Evolutionary conservation across 37 sponge, comb jelly and placozoan species (phyloP), one percentile per base, ranked within the genome.

Genomic region (Crambe crambe): DNA sequence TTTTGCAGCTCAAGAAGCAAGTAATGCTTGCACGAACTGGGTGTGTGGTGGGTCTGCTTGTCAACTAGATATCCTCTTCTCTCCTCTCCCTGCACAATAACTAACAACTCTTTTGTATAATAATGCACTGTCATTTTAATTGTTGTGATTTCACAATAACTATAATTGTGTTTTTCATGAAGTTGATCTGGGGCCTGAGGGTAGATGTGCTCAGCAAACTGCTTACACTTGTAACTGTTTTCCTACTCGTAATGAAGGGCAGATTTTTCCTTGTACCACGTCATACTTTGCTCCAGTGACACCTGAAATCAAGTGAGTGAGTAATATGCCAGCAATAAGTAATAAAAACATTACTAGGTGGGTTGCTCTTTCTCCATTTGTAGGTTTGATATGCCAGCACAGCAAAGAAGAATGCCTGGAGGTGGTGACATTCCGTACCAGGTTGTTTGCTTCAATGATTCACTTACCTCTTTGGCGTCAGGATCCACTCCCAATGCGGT

Each of bases 341-440:
- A 12, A 6, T 47, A 15, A 47, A 47, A 47, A 12, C 10, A 47
- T 47, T 27, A 74, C 85, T 47, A 56, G 83, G 79, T 2, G 79
- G 54, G 72, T 82, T 85, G 68, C 59, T 83, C 23, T 72, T 65
- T 8, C 79, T 22, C 63, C 74, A 72, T 47, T 58, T 35, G 27
- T 71, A 30, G 15, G 85, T 79, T 37, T 83, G 74, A 44, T 91
- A 68, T 37, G 77, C 88, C 57, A 91, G 42, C 15, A 91, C 59
- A 40, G 88, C 88, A 80, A 87, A 91, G 41, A 85, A 91, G 25
- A 83, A 18, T 25, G 92, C 92, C 86, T 90, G 42, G 29, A 80
- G 34, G 23, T 20, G 57, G n/a, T n/a, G 34, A 47, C 27, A 47
- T 18, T 30, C 0, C 22, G 10, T 26, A 3, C 8, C 36, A 67